Conservation (phyloP, 2,888 invertebrate species). For the Thereva nobilitata region DNA sequence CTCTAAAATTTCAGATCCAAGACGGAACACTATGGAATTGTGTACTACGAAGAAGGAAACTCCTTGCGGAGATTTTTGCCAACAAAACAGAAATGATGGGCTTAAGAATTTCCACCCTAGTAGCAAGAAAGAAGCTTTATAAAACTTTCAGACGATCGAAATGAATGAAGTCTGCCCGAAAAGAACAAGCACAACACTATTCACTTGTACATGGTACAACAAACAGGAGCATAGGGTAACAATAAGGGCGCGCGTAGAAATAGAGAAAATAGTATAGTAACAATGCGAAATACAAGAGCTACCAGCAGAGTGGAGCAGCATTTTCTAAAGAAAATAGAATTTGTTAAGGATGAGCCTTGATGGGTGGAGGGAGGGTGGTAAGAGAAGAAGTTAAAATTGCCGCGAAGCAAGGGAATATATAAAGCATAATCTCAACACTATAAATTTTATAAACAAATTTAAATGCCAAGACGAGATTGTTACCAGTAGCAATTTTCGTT, state of each 20-base stretch:
- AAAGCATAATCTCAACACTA: constrained; percentile 18
- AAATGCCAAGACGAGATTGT: constrained; percentile 15
- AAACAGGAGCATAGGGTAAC: background rate
- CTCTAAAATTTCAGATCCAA: too few species aligned
- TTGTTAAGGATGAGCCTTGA: too few species aligned
- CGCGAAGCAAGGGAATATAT: background rate
- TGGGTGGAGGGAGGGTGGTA: background rate
- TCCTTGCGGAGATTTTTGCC: background rate
- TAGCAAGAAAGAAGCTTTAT: constrained; percentile 3
- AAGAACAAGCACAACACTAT: constrained; percentile 6
- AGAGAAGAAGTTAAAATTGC: background rate
- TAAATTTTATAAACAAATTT: constrained; percentile 23
- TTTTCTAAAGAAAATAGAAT: too few species aligned
- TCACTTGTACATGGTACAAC: background rate
- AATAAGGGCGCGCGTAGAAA: constrained; percentile 1
- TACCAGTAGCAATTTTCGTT: constrained; percentile 12
- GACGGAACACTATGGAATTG: too few species aligned
- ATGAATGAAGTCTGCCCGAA: constrained; percentile 21
- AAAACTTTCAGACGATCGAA: constrained; percentile 23
- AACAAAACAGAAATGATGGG: background rate
- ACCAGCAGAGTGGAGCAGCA: too few species aligned
- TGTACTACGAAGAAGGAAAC: too few species aligned
- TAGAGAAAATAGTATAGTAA: background rate
- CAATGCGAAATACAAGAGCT: too few species aligned
- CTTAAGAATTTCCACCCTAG: background rate